These are phyloP conservation scores for Periophthalmus magnuspinnatus DNA, from an alignment of 2,797 vertebrate species.

Conservation along the genomic window DNA sequence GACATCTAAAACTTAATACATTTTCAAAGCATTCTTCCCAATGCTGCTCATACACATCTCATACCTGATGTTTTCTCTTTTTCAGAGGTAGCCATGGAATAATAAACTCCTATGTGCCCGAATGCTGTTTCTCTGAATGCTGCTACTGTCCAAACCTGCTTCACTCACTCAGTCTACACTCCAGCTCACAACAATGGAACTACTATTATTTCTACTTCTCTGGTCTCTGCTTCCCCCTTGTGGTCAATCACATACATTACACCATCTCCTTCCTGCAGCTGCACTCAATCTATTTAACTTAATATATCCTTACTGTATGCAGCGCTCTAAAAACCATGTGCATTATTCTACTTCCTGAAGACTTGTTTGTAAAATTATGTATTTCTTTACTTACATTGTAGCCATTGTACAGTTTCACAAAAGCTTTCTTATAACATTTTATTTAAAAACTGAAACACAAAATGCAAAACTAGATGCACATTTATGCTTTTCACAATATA, in stretches of 20 bases:
- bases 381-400: slow-evolving; percentile 31
- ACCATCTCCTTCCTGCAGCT: slow-evolving; percentile 32
- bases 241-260: slow-evolving; percentile 49
- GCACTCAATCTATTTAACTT: neutral
- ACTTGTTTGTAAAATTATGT: slow-evolving; percentile 10
- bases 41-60: neutral
- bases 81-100: slow-evolving; percentile 63
- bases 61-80: neutral
- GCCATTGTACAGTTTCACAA: slow-evolving; percentile 23
- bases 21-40: no score
- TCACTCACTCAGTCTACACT: neutral
- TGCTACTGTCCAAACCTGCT: slow-evolving; percentile 29
- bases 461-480: slow-evolving; percentile 23
- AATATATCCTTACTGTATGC: slow-evolving; percentile 22
- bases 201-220: slow-evolving; percentile 17
- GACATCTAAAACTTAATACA: no score
- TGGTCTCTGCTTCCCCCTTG: slow-evolving; percentile 66
- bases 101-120: slow-evolving; percentile 22
- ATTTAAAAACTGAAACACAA: slow-evolving; percentile 17
- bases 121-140: slow-evolving; percentile 11
- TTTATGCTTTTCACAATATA: slow-evolving; percentile 3
- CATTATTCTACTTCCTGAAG: slow-evolving; percentile 38
- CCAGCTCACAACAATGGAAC: neutral
- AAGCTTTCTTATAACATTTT: neutral
- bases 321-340: slow-evolving; percentile 34